phyloP scores from a whole-genome alignment of 1,140 invertebrate species.

The Dufourea novaeangliae region DNA sequence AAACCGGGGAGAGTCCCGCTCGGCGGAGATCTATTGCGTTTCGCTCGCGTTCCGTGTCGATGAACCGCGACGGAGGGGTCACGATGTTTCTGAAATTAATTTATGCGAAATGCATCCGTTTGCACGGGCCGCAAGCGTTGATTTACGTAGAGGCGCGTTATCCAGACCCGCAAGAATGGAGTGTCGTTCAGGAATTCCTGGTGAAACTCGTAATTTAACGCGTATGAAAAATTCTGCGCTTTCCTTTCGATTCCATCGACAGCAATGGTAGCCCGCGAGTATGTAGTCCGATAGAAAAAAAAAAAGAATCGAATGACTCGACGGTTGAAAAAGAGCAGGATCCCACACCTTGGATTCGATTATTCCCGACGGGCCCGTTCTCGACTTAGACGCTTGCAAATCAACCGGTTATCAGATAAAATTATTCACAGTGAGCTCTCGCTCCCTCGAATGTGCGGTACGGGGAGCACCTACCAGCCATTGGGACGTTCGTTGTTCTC shows the following conservation, averaged over 20 bases:
- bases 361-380: slow-evolving; percentile 19
- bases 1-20: slow-evolving; percentile 1
- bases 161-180: neutral
- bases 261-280: neutral
- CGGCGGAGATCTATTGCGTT: slow-evolving; percentile 31
- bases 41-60: slow-evolving; percentile 35
- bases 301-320: neutral
- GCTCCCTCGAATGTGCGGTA: slow-evolving; percentile 2
- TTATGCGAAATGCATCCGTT: slow-evolving; percentile 51
- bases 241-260: too few relatives aligned
- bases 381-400: slow-evolving; percentile 25
- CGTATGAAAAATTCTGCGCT: too few relatives aligned
- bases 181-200: neutral
- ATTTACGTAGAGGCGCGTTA: slow-evolving; percentile 30
- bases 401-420: slow-evolving; percentile 48
- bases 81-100: slow-evolving; percentile 54
- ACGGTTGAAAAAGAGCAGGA: neutral
- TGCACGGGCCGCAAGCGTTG: neutral
- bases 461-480: neutral
- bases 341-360: slow-evolving; percentile 12
- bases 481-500: slow-evolving; percentile 26
- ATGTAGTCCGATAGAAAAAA: neutral
- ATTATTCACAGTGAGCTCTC: slow-evolving; percentile 40
- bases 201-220: too few relatives aligned
- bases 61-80: slow-evolving; percentile 44